A percentile compares a stretch with the other conserved stretches of the same genome.
These are phyloP conservation scores for Reinhardtius hippoglossoides DNA, from an alignment of 2,113 vertebrate species.

Conservation along the genomic window DNA sequence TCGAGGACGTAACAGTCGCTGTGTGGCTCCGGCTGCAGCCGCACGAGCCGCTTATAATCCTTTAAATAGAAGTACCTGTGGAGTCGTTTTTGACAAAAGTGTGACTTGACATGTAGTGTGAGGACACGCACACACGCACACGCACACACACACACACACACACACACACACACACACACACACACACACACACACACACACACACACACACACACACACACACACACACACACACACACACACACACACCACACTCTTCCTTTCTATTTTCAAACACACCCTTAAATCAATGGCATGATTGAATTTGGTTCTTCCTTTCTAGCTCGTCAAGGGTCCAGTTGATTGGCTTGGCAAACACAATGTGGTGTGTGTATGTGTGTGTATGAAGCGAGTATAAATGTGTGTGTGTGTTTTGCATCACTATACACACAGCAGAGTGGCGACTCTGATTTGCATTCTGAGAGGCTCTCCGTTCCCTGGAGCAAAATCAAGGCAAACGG, in stretches of 20 bases:
- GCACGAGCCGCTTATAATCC: slow-evolving; percentile 15
- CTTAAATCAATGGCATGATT: slow-evolving; percentile 65
- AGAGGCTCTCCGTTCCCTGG: slow-evolving; percentile 6
- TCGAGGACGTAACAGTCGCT: slow-evolving; percentile 29
- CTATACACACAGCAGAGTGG: slow-evolving; percentile 3
- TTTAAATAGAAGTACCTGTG: slow-evolving; percentile 59
- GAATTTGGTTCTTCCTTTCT: slow-evolving; percentile 49
- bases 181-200: slow-evolving; percentile 5
- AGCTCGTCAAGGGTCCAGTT: slow-evolving; percentile 32
- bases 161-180: neutral
- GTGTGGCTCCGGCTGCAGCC: slow-evolving; percentile 38
- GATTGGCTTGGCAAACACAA: slow-evolving; percentile 50
- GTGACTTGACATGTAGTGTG: slow-evolving; percentile 18
- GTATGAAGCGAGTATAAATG: neutral
- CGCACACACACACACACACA: neutral
- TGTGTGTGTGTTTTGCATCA: slow-evolving; percentile 22
- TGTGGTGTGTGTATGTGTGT: neutral
- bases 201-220: neutral
- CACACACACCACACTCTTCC: slow-evolving; percentile 4
- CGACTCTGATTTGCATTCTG: slow-evolving; percentile 37
- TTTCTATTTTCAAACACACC: slow-evolving; percentile 33
- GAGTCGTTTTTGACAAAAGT: slow-evolving; percentile 44
- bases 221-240: neutral
- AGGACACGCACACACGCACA: too few species aligned
- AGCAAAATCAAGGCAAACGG: slow-evolving; percentile 37